Percentiles rank a stretch among this genome's conserved stretches.
Conservation (phyloP, 2,888 invertebrate species). For the Vesta saturnalis region DNA sequence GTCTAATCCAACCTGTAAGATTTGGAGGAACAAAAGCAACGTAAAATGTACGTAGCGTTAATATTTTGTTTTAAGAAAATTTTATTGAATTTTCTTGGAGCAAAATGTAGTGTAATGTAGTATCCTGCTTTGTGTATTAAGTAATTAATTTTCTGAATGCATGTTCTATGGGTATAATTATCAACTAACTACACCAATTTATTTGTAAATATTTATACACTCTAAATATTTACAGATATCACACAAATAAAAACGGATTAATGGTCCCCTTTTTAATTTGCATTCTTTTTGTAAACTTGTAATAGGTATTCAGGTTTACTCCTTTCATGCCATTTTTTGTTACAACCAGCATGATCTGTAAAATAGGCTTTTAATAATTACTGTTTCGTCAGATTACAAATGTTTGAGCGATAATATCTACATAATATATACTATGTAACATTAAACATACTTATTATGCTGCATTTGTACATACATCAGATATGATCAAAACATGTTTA, state of each 20-base stretch:
- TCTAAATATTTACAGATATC: constrained; percentile 21
- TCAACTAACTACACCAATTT: constrained; percentile 28
- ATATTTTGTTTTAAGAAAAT: constrained; percentile 27
- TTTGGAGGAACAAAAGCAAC: constrained; percentile 39
- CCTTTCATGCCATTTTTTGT: constrained; percentile 43
- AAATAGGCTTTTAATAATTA: constrained; percentile 18
- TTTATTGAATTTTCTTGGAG: constrained; percentile 16
- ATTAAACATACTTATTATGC: no score
- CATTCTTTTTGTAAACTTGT: constrained; percentile 38
- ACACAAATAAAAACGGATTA: constrained; percentile 59
- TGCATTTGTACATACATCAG: no score
- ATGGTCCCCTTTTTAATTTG: constrained; percentile 34
- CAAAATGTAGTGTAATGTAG: constrained; percentile 32
- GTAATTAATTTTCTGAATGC: constrained; percentile 31
- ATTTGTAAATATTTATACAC: constrained; percentile 23
- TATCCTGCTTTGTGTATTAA: constrained; percentile 29
- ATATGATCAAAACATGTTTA: no score
- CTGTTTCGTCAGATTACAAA: not conserved
- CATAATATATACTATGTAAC: no score
- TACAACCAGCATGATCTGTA: constrained; percentile 53
- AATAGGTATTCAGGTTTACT: constrained; percentile 38
- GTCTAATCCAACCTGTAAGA: constrained; percentile 42
- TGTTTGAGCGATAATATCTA: not conserved
- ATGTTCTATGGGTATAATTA: constrained; percentile 29
- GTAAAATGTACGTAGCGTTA: constrained; percentile 37